Percentiles rank a stretch among this genome's conserved stretches.
phyloP scores from a whole-genome alignment of 2,888 invertebrate genomes.

The Lasioglossum zephyrum region DNA sequence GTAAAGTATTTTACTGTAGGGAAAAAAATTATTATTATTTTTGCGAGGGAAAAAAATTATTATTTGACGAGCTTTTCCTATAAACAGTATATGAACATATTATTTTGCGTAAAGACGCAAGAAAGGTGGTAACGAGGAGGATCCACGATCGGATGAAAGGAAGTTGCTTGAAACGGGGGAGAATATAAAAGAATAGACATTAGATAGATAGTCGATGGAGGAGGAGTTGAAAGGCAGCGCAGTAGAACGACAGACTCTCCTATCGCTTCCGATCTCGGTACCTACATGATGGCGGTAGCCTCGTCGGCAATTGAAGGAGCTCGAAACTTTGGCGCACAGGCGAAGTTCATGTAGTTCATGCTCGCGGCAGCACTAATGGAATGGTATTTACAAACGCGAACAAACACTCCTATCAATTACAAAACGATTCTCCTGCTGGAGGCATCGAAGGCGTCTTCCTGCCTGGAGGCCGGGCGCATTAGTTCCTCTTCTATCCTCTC shows the following conservation, averaged over 20 bases:
- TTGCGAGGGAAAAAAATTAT: too few relatives aligned
- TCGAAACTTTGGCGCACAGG: conserved; percentile 58
- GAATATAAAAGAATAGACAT: neutral
- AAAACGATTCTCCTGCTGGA: conserved; percentile 74
- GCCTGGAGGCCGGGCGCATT: conserved; percentile 37
- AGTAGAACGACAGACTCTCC: conserved; percentile 30
- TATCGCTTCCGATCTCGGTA: conserved; percentile 46
- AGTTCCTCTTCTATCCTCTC: conserved; percentile 13
- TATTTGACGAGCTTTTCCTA: too few relatives aligned
- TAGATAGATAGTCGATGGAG: neutral
- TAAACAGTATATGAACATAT: too few relatives aligned
- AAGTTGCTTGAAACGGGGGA: neutral
- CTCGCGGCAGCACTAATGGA: conserved; percentile 73
- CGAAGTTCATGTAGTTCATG: conserved; percentile 68
- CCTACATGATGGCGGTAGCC: conserved; percentile 10
- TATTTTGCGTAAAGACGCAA: too few relatives aligned
- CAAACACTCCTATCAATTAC: conserved; percentile 81
- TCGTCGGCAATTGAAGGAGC: conserved; percentile 48
- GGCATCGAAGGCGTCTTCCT: conserved; percentile 57
- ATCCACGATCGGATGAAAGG: neutral
- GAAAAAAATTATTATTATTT: too few relatives aligned
- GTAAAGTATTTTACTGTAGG: too few relatives aligned
- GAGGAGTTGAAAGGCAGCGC: neutral
- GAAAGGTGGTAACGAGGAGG: too few relatives aligned
- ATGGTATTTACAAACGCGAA: conserved; percentile 80